A percentile compares a stretch with the other conserved stretches of the same genome.
Evolutionary conservation across 2,113 vertebrate species (phyloP).

Genomic region (Albula glossodonta): DNA sequence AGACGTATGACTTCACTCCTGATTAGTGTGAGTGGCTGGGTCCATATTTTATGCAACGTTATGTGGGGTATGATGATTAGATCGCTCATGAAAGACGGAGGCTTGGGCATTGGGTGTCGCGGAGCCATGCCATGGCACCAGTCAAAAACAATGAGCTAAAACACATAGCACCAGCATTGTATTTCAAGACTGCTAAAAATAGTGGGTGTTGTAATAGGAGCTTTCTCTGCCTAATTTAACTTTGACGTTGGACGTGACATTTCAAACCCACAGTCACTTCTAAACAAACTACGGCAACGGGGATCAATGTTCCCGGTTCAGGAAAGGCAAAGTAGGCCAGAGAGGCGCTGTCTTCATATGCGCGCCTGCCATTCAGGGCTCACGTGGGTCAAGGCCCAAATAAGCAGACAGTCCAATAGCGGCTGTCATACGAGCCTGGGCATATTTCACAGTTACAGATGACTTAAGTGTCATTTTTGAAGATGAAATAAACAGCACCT

Average conservation of each 20-base stretch:
- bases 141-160: neutral
- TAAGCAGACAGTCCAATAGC: neutral
- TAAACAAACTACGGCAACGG: neutral
- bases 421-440: neutral
- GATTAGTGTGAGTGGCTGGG: neutral
- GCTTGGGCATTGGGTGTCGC: neutral
- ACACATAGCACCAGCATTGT: neutral
- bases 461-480: constrained; percentile 24
- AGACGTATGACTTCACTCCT: neutral
- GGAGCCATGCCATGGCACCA: neutral
- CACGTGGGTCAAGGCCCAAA: neutral
- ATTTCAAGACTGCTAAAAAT: neutral
- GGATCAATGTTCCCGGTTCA: neutral
- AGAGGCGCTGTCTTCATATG: neutral
- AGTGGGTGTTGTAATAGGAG: neutral
- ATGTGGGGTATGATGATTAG: neutral
- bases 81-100: neutral
- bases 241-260: neutral
- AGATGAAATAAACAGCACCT: constrained; percentile 18
- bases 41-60: neutral
- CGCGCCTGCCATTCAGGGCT: neutral
- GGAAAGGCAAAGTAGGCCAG: neutral
- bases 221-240: constrained; percentile 1
- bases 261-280: neutral
- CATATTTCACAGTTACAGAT: constrained; percentile 32